phyloP scores from a whole-genome alignment of 2,797 vertebrate species.

The Fundulus diaphanus region DNA sequence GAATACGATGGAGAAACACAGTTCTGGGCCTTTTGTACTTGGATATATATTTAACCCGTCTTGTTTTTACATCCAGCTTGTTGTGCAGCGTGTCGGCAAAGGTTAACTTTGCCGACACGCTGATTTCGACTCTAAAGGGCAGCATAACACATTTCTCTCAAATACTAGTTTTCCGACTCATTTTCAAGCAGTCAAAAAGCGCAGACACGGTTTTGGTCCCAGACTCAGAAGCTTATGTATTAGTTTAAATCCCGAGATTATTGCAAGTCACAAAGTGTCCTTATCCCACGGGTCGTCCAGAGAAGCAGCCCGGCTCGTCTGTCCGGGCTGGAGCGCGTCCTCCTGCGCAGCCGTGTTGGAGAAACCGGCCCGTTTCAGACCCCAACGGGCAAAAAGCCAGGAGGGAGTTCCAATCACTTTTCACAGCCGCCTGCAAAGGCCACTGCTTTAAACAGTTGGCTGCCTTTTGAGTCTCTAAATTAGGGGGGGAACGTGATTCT shows the following conservation, averaged over 20 bases:
- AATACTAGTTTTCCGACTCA: constrained; percentile 41
- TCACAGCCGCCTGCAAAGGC: constrained; percentile 33
- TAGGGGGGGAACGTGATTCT: neutral
- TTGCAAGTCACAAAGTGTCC: constrained; percentile 59
- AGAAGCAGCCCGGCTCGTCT: constrained; percentile 43
- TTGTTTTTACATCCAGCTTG: constrained; percentile 19
- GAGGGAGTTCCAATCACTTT: constrained; percentile 43
- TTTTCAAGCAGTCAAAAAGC: constrained; percentile 38
- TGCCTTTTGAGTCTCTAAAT: constrained; percentile 23
- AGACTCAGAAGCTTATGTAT: constrained; percentile 50
- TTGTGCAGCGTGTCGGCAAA: constrained; percentile 30
- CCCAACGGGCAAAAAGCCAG: constrained; percentile 15
- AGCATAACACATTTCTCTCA: constrained; percentile 2
- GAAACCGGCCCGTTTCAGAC: constrained; percentile 28
- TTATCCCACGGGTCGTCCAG: constrained; percentile 60
- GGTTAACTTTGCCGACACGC: no score
- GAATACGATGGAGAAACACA: neutral
- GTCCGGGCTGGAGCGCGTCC: constrained; percentile 22
- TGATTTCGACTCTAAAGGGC: constrained; percentile 1
- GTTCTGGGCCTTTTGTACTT: neutral
- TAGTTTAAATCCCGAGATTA: constrained; percentile 69
- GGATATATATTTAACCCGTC: neutral
- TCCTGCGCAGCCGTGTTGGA: constrained; percentile 10
- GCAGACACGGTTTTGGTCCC: constrained; percentile 25
- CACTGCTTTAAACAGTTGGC: constrained; percentile 17